Base-by-base conservation (phyloP, 2,888 invertebrate genomes). In the Acrocera orbiculus region DNA sequence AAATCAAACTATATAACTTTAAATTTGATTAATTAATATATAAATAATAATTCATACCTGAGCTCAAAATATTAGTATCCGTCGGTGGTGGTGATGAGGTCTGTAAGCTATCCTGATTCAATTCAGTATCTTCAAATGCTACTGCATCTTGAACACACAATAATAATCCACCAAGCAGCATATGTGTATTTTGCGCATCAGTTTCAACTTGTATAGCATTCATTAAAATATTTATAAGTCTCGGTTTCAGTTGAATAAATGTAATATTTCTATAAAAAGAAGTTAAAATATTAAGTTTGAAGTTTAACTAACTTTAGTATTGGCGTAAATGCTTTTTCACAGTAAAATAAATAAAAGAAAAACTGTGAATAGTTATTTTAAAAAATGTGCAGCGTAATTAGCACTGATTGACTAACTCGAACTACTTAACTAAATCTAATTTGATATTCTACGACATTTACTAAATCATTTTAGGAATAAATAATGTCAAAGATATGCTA, bases 101-200 rank as follows among this genome's bases (percentile, higher is more conserved):
- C 36, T 67, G 69, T 28, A 65, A 60, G 15, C 66, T 62, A 4
- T 69, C 68, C 37, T 64, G 60, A 30, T 67, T 64, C 25, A 71
- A 61, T 47, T 81, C 72, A 28, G 69, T 65, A 52, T 74, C 75
- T 58, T 85, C 83, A 49, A 71, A 76, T 27, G 73, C 66, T 1
- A 82, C 77, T 7, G 80, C 73, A 55, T 85, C 83, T 55, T 81
- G 79, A 4, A 85, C 80, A 44, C 76, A 72, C 31, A 82, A 61
- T 49, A 82, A 64, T 27, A 85, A 61, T 6, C 81, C 82, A 29
- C 83, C 83, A 23, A 90, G 62, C 22, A 89, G 61, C 76, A 87
- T 81, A 51, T 89, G 87, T 4, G 85, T 79, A 57, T 90, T 90
- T 44, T 73, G 70, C 1, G 85, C 71, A 61, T 90, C 89, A 0